These are phyloP conservation scores for Diplazon laetatorius DNA, from an alignment of 2,888 invertebrate genomes.

Conservation along the genomic window DNA sequence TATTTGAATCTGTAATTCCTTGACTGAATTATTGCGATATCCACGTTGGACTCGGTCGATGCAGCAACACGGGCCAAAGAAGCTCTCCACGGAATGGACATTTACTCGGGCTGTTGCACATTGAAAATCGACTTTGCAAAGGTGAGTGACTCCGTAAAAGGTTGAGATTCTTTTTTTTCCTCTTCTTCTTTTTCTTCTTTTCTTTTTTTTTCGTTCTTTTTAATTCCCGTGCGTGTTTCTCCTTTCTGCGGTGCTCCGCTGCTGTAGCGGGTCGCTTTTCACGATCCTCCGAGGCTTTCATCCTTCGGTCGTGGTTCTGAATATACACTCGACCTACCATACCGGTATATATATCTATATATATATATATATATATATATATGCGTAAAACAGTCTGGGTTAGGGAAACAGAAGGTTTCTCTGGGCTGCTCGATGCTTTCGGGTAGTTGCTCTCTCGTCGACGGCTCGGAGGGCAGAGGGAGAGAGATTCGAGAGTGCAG, in stretches of 20 bases:
- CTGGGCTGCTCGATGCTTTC: constrained; percentile 18
- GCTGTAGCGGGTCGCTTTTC: constrained; percentile 4
- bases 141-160: constrained; percentile 86
- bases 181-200: neutral
- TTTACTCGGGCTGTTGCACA: constrained; percentile 99
- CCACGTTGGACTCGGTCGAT: constrained; percentile 95
- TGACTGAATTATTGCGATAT: constrained; percentile 84
- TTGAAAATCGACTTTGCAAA: constrained; percentile 99
- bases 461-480: constrained; percentile 31
- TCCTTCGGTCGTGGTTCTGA: constrained; percentile 19
- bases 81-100: constrained; percentile 98
- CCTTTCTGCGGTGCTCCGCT: neutral
- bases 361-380: neutral
- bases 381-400: neutral
- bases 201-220: constrained; percentile 1
- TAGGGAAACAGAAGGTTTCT: constrained; percentile 39
- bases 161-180: neutral
- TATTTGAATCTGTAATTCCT: constrained; percentile 67
- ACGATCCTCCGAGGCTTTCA: constrained; percentile 30
- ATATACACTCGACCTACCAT: no score
- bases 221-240: constrained; percentile 28
- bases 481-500: constrained; percentile 53
- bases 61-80: constrained; percentile 97
- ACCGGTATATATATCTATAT: neutral
- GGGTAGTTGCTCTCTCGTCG: constrained; percentile 18